phyloP scores from a whole-genome alignment of 2,888 invertebrate genomes.

The Endotricha flammealis region DNA sequence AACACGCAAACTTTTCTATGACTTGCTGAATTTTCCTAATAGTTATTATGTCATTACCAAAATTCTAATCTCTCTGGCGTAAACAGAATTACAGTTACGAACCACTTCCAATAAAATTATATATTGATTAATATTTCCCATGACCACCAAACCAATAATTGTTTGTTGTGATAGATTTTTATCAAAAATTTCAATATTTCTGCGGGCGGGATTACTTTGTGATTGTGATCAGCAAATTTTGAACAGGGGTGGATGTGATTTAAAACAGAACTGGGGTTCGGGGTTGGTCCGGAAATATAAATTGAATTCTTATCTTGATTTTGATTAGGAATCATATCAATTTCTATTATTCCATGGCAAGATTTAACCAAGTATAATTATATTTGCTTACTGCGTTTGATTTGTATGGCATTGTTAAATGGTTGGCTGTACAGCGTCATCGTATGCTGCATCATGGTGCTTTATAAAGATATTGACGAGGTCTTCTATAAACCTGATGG shows the following conservation, averaged over 20 bases:
- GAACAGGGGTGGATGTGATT: conserved; percentile 56
- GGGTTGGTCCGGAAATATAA: conserved; percentile 50
- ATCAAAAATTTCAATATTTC: conserved; percentile 32
- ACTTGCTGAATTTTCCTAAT: too few species aligned
- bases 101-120: too few species aligned
- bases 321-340: conserved; percentile 29
- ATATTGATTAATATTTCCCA: conserved; percentile 37
- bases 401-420: too few species aligned
- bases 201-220: conserved; percentile 31
- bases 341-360: conserved; percentile 2
- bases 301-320: conserved; percentile 63
- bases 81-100: too few species aligned
- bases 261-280: conserved; percentile 54
- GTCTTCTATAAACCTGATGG: too few species aligned
- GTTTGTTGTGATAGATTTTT: conserved; percentile 33
- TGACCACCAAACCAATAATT: conserved; percentile 18
- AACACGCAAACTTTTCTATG: too few species aligned
- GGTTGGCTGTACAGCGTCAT: too few species aligned
- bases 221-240: conserved; percentile 34
- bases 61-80: too few species aligned
- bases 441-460: too few species aligned
- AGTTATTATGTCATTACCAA: too few species aligned
- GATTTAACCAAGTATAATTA: conserved; percentile 18
- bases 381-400: too few species aligned
- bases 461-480: too few species aligned